These are phyloP conservation scores for Austrolebias charrua DNA, from an alignment of 2,797 vertebrate species.

Conservation along the genomic window DNA sequence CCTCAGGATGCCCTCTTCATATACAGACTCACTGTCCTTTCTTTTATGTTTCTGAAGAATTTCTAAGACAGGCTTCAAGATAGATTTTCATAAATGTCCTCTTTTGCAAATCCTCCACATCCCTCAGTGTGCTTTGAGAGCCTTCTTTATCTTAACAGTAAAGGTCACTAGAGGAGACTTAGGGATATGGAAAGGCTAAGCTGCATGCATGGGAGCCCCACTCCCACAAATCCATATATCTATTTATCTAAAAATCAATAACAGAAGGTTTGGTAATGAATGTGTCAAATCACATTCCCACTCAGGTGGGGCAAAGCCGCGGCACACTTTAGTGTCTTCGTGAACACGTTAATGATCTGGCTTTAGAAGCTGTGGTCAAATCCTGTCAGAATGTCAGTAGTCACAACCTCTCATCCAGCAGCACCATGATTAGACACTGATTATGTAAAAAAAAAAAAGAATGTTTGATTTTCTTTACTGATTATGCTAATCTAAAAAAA, in stretches of 20 bases:
- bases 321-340: conserved; percentile 27
- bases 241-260: conserved; percentile 67
- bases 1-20: conserved; percentile 60
- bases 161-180: conserved; percentile 75
- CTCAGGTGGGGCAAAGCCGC: conserved; percentile 35
- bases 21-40: conserved; percentile 69
- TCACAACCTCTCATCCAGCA: conserved; percentile 12
- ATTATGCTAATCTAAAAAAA: conserved; percentile 32
- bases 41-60: conserved; percentile 74
- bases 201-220: conserved; percentile 50
- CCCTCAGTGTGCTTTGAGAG: conserved; percentile 53
- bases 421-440: conserved; percentile 27
- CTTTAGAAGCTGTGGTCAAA: conserved; percentile 26
- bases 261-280: conserved; percentile 63
- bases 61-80: conserved; percentile 70
- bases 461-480: conserved; percentile 36
- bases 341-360: conserved; percentile 13
- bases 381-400: conserved; percentile 13
- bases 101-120: conserved; percentile 73
- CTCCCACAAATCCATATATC: conserved; percentile 23
- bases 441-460: conserved; percentile 37
- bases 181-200: conserved; percentile 69
- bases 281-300: conserved; percentile 54
- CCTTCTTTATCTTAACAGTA: conserved; percentile 71
- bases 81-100: conserved; percentile 76